These are phyloP conservation scores for Gnatocerus cornutus DNA, from an alignment of 2,888 invertebrate species.

Conservation along the genomic window DNA sequence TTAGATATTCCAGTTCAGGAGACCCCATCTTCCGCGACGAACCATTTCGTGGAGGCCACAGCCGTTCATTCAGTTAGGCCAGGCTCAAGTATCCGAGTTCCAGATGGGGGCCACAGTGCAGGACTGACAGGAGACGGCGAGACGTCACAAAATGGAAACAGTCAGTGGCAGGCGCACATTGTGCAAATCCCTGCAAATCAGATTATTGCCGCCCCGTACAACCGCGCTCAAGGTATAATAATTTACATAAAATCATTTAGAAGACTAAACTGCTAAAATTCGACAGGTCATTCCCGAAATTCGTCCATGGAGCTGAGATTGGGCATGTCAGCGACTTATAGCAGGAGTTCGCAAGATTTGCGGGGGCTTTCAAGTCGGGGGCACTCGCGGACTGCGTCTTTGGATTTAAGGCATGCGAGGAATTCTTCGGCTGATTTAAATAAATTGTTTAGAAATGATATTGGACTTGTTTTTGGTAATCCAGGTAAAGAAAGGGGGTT, in stretches of 20 bases:
- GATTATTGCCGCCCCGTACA: conserved; percentile 32
- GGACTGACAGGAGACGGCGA: conserved; percentile 22
- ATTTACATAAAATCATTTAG: not conserved
- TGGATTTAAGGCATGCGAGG: conserved; percentile 83
- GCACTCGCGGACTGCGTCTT: conserved; percentile 89
- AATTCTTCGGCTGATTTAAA: conserved; percentile 85
- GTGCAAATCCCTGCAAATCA: conserved; percentile 43
- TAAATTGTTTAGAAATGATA: conserved; percentile 81
- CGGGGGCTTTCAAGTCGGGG: conserved; percentile 71
- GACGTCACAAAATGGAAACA: conserved; percentile 33
- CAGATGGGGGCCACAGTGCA: conserved; percentile 26
- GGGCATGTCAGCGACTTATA: conserved; percentile 70
- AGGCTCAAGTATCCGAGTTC: conserved; percentile 43
- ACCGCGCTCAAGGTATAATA: conserved; percentile 38
- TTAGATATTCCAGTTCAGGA: conserved; percentile 75
- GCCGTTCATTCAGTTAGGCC: conserved; percentile 57
- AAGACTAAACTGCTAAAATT: not conserved
- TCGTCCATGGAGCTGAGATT: conserved; percentile 86
- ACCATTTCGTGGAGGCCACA: conserved; percentile 59
- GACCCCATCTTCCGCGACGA: conserved; percentile 60
- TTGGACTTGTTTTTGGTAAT: conserved; percentile 80
- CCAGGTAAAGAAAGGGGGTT: conserved; percentile 49
- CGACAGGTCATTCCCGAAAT: conserved; percentile 85
- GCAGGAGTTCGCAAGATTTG: conserved; percentile 72
- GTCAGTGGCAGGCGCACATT: conserved; percentile 36